Evolutionary conservation across 2,113 vertebrate genomes (phyloP).

Genomic region (Myiozetetes cayanensis): DNA sequence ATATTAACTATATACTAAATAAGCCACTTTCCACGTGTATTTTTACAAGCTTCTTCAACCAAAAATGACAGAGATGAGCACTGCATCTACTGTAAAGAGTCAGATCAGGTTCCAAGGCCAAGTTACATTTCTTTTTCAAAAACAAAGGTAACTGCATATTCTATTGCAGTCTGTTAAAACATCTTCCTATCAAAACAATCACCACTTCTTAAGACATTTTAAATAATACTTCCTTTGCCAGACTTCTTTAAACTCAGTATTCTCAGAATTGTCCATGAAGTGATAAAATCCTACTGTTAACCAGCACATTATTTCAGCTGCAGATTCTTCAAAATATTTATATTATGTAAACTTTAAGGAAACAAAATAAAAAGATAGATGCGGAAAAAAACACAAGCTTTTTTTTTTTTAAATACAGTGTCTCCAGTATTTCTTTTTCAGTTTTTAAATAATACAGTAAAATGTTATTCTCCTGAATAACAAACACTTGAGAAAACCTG

Average conservation of each 20-base stretch:
- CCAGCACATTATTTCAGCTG: neutral
- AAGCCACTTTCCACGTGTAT: neutral
- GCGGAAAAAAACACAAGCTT: accelerated
- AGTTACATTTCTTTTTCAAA: neutral
- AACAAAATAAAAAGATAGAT: neutral
- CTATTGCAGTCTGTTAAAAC: neutral
- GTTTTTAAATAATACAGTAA: neutral
- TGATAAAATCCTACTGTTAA: neutral
- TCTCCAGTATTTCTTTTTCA: neutral
- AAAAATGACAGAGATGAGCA: neutral
- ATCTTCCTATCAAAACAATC: neutral
- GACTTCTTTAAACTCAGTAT: neutral
- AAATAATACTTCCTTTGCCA: neutral
- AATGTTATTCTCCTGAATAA: neutral
- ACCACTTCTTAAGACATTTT: neutral
- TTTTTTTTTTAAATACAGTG: neutral
- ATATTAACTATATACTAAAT: neutral
- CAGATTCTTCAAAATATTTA: neutral
- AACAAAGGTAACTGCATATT: neutral
- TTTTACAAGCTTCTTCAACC: neutral
- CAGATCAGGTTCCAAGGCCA: neutral
- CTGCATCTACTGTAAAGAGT: neutral
- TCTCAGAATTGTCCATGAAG: neutral
- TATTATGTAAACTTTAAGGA: neutral
- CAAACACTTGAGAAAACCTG: neutral